Conservation (phyloP, 1,140 invertebrate species). For the Charaxes varanes region DNA sequence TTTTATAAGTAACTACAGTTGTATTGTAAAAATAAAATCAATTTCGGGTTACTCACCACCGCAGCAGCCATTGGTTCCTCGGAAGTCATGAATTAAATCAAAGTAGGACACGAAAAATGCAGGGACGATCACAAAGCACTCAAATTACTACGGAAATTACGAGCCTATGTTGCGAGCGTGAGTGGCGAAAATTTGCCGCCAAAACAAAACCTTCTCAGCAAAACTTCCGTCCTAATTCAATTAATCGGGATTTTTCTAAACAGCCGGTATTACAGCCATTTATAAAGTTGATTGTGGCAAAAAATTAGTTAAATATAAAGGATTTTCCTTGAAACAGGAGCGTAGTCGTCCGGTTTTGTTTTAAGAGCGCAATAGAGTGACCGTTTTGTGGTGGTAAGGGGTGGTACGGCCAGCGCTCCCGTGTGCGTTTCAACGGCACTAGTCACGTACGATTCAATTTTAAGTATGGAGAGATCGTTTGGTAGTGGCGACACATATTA, state of each 20-base stretch:
- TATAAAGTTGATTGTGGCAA: not conserved
- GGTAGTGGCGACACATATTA: no score
- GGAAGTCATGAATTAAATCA: slow-evolving; percentile 33
- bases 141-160: not conserved
- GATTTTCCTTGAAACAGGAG: slow-evolving; percentile 18
- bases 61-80: slow-evolving; percentile 41
- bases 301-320: slow-evolving; percentile 9
- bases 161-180: not conserved
- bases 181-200: slow-evolving; percentile 13
- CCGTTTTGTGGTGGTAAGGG: slow-evolving; percentile 39
- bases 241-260: not conserved
- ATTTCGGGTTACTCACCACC: slow-evolving; percentile 48
- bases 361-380: slow-evolving; percentile 64
- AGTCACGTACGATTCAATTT: no score
- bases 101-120: slow-evolving; percentile 14
- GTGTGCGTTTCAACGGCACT: slow-evolving; percentile 24
- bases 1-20: no score
- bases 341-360: slow-evolving; percentile 66
- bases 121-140: slow-evolving; percentile 8
- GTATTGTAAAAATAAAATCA: no score
- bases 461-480: no score
- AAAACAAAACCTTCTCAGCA: slow-evolving; percentile 7
- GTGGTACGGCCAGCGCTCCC: slow-evolving; percentile 45
- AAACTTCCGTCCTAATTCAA: not conserved
- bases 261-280: not conserved